phyloP scores from a whole-genome alignment of 64 coral and sea anemone species.

The Actinia equina region DNA sequence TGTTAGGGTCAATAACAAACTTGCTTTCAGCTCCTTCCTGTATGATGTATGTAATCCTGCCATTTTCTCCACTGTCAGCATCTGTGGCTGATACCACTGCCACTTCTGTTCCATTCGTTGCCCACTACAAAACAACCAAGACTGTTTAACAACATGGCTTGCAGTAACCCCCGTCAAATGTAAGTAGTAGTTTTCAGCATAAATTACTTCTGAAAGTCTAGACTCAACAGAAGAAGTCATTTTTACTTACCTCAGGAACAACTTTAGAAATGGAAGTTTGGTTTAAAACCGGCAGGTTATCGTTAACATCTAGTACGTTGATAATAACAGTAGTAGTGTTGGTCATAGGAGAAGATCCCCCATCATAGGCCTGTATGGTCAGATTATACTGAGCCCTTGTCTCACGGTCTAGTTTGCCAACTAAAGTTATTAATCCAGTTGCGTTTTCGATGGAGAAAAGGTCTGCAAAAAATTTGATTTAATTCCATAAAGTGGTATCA shows the following conservation, averaged over 20 bases:
- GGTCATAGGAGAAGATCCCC: slow-evolving; percentile 39
- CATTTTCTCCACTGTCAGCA: slow-evolving; percentile 47
- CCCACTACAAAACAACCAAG: slow-evolving; percentile 31
- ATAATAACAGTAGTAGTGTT: slow-evolving; percentile 43
- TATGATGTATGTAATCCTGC: slow-evolving; percentile 53
- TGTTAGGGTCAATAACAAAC: slow-evolving; percentile 54
- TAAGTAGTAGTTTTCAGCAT: not conserved
- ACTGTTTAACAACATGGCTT: not conserved
- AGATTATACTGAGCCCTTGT: slow-evolving; percentile 33
- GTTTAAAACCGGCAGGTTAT: slow-evolving; percentile 48
- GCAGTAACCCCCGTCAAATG: not conserved
- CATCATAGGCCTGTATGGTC: slow-evolving; percentile 65
- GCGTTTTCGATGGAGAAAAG: slow-evolving; percentile 65
- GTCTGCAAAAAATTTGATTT: not conserved
- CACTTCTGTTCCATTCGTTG: slow-evolving; percentile 45
- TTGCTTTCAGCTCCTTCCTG: slow-evolving; percentile 50
- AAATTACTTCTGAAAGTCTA: not conserved
- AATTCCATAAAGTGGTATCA: too few species aligned
- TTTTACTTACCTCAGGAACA: not conserved
- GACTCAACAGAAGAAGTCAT: not conserved
- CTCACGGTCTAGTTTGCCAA: slow-evolving; percentile 53
- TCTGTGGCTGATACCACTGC: slow-evolving; percentile 51
- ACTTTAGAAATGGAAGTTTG: not conserved
- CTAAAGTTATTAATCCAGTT: slow-evolving; percentile 49
- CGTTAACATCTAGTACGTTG: slow-evolving; percentile 73